Evolutionary conservation across 2,113 vertebrate species (phyloP).

Genomic region (Geococcyx californianus): DNA sequence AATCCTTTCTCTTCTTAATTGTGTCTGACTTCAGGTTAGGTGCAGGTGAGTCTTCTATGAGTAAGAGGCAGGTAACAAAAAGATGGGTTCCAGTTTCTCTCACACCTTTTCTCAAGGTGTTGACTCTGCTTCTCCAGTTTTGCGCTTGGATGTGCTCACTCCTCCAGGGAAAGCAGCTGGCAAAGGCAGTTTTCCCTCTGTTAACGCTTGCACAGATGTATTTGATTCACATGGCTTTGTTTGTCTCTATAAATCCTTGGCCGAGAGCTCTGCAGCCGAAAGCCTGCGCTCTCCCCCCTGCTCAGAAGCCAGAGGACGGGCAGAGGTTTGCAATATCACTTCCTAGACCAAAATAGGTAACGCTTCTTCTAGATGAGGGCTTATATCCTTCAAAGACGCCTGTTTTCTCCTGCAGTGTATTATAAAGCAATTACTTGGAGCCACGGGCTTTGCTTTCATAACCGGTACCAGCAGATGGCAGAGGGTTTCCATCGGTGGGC

Average conservation of each 20-base stretch:
- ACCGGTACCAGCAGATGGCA: not conserved
- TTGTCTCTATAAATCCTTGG: not conserved
- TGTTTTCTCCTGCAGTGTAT: rapidly evolving
- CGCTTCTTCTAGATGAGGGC: rapidly evolving
- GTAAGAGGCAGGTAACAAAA: not conserved
- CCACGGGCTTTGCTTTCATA: rapidly evolving
- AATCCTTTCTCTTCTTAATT: not conserved
- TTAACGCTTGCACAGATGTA: rapidly evolving
- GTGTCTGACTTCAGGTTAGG: rapidly evolving
- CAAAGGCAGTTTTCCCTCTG: rapidly evolving
- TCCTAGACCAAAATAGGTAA: rapidly evolving
- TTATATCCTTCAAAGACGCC: rapidly evolving
- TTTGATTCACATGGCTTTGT: rapidly evolving
- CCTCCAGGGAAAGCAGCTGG: rapidly evolving
- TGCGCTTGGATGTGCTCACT: rapidly evolving
- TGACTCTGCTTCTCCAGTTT: rapidly evolving
- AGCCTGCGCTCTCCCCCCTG: not conserved
- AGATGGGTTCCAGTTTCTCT: rapidly evolving
- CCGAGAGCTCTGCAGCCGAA: rapidly evolving
- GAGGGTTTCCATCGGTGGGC: not conserved
- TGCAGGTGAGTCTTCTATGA: rapidly evolving
- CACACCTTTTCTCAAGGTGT: rapidly evolving
- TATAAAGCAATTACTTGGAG: rapidly evolving
- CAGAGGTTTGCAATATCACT: not conserved
- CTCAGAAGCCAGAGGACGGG: rapidly evolving